phyloP scores from a whole-genome alignment of 2,797 vertebrate species.

The Sebastes variabilis region DNA sequence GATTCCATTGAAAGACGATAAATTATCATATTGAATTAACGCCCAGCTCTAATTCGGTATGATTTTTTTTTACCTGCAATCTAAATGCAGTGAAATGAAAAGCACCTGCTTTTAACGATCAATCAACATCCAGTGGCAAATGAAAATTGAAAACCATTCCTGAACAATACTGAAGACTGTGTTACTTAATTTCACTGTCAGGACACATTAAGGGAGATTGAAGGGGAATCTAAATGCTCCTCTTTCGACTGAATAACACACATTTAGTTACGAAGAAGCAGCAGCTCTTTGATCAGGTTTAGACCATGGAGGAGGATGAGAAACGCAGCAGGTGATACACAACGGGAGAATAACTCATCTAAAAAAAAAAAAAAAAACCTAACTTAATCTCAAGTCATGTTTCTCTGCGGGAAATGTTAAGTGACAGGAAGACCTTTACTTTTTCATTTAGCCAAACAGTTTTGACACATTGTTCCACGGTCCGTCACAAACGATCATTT shows the following conservation, averaged over 20 bases:
- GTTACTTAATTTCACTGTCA: not conserved
- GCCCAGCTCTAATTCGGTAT: no score
- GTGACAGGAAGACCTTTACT: constrained; percentile 54
- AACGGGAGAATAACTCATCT: not conserved
- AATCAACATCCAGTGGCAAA: not conserved
- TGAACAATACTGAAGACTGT: not conserved
- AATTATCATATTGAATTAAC: no score
- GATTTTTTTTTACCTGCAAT: not conserved
- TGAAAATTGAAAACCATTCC: not conserved
- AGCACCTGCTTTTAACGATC: not conserved
- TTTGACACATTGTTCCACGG: constrained; percentile 53
- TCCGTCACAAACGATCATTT: constrained; percentile 50
- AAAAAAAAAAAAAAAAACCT: constrained; percentile 13
- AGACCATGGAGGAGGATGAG: not conserved
- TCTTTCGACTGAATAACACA: not conserved
- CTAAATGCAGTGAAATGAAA: not conserved
- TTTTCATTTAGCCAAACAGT: constrained; percentile 36
- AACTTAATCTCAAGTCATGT: not conserved
- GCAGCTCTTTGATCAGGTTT: constrained; percentile 8
- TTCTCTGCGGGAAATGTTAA: constrained; percentile 21
- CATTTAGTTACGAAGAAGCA: not conserved
- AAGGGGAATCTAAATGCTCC: not conserved
- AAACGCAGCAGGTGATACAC: not conserved
- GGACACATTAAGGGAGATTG: not conserved
- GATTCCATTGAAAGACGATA: no score